Base-by-base conservation (phyloP, 2,888 invertebrate species). In the Iphiclides podalirius region DNA sequence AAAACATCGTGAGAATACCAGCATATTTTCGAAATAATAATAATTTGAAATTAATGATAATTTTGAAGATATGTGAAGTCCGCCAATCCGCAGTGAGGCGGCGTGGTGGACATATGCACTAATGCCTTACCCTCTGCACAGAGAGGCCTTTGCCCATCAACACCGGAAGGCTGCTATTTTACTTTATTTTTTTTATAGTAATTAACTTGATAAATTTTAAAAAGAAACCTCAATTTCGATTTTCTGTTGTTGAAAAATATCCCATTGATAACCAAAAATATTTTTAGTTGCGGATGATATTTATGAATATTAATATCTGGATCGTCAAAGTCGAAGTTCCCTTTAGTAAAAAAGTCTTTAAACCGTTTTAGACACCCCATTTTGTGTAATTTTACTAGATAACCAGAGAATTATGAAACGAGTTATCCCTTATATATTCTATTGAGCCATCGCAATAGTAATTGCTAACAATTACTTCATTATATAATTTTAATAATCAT, bases 231-330 rank as follows among this genome's bases (percentile, higher is more conserved):
- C 43, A 71, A 1, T 13, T 58, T 53, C 1, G 79, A 75, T 1
- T 70, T 56, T 28, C 39, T 49, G 13, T 75, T 73, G 34, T 64
- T 67, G 47, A 70, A 75, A 44, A 81, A 80, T 47, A 82, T 64
- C 2, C 83, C 83, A 47, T 73, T 71, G 1, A 64, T 11, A 0
- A 67, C 65, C 0, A 81, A 58, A 9, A 69, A 57, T 2, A 74
- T 12, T 4, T 63, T 55, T 0, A 80, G 35, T 45, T 82, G 82
- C 0, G 80, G 79, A 52, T 82, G 82, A 54, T 79, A 83, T 47
- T 67, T 65, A 51, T 66, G 60, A 0, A 83, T 52, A 39, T 64
- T 59, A 2, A 77, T 59, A 41, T 74, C 63, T 0, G 68, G 48
- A 11, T 60, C 52, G 0, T 67, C 59, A 17, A 70, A 75, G 47